Conservation (phyloP, 1,140 invertebrate genomes). For the Pseudomyrmex cubaensis region DNA sequence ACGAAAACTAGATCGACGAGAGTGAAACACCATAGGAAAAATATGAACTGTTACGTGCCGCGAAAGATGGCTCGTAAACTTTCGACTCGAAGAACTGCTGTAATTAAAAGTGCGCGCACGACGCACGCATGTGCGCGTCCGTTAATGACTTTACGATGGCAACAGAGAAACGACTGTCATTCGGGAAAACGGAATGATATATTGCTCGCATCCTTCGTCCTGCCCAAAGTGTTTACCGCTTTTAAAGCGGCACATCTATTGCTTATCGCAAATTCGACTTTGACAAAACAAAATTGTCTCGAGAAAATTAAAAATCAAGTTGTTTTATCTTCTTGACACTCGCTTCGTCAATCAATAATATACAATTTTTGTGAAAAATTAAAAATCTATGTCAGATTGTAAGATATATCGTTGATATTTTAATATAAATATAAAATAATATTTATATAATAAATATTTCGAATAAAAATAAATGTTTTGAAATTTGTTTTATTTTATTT, state of each 20-base stretch:
- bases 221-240: neutral
- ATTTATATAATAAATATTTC: too few relatives aligned
- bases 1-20: neutral
- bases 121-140: neutral
- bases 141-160: conserved; percentile 49
- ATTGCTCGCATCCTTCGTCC: neutral
- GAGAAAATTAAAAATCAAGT: neutral
- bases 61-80: conserved; percentile 30
- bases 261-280: neutral
- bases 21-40: conserved; percentile 35
- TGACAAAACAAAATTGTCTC: neutral
- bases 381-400: too few relatives aligned
- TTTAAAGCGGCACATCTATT: conserved; percentile 2
- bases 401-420: too few relatives aligned
- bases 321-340: neutral
- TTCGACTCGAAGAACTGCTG: conserved; percentile 2
- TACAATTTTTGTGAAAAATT: too few relatives aligned
- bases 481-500: neutral
- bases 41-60: conserved; percentile 44
- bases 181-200: conserved; percentile 8
- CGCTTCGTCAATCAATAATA: neutral
- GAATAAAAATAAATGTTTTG: neutral
- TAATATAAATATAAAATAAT: too few relatives aligned
- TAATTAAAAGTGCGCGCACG: conserved; percentile 64
- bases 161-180: neutral